These are phyloP conservation scores for Pipistrellus pipistrellus DNA, from an alignment of 2,797 vertebrate genomes.

Conservation along the genomic window DNA sequence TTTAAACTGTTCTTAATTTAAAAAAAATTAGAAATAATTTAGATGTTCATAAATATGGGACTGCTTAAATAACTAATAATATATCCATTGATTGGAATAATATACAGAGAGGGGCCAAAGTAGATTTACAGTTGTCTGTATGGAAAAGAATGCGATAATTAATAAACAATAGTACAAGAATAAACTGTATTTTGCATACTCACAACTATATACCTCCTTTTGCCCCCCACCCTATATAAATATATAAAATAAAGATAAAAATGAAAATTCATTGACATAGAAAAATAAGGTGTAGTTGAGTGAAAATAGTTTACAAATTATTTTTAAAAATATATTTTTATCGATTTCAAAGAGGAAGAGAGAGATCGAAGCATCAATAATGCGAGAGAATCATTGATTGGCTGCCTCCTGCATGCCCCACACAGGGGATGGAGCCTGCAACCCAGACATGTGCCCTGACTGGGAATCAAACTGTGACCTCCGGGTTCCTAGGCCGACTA, in stretches of 20 bases:
- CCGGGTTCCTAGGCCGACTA: too few relatives aligned
- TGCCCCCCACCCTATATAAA: not conserved
- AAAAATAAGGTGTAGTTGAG: not conserved
- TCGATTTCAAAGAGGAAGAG: too few relatives aligned
- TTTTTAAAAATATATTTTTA: not conserved
- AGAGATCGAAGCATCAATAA: too few relatives aligned
- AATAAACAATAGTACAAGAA: not conserved
- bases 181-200: not conserved
- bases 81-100: not conserved
- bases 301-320: not conserved
- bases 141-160: not conserved
- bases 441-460: too few relatives aligned
- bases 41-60: not conserved
- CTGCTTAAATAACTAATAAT: not conserved
- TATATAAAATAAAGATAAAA: not conserved
- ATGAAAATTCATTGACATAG: not conserved
- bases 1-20: not conserved
- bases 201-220: not conserved
- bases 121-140: not conserved
- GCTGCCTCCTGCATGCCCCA: too few relatives aligned
- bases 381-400: too few relatives aligned
- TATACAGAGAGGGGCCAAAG: not conserved
- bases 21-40: not conserved
- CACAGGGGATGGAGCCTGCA: too few relatives aligned
- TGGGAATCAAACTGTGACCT: too few relatives aligned